Percentiles rank a stretch among this genome's conserved stretches.
These are phyloP conservation scores for Novumbra hubbsi DNA, from an alignment of 2,797 vertebrate genomes.

Conservation along the genomic window DNA sequence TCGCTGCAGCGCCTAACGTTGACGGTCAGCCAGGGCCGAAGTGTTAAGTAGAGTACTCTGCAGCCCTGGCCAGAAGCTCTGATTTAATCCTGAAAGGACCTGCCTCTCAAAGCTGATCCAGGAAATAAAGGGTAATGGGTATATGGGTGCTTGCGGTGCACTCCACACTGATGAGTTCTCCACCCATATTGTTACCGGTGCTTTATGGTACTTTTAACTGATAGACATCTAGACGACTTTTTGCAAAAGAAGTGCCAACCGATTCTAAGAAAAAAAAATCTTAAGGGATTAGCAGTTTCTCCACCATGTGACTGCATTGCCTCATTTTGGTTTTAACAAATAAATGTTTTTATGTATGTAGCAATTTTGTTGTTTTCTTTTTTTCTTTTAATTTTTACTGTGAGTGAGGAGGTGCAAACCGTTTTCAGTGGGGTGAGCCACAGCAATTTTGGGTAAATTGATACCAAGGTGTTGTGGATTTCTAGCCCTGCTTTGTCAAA, in stretches of 20 bases:
- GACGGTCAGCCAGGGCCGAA: conserved; percentile 39
- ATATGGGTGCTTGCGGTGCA: not conserved
- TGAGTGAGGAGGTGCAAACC: not conserved
- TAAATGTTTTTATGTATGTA: not conserved
- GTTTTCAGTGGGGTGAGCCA: not conserved
- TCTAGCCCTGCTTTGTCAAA: too few species aligned
- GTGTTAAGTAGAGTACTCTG: conserved; percentile 32
- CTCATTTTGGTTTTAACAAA: not conserved
- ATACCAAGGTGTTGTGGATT: too few species aligned
- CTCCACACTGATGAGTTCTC: not conserved
- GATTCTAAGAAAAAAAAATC: not conserved
- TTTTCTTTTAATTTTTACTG: not conserved
- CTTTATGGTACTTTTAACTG: not conserved
- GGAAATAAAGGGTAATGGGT: conserved; percentile 28
- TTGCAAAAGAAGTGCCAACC: not conserved
- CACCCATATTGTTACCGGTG: not conserved
- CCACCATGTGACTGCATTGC: not conserved
- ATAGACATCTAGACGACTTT: not conserved
- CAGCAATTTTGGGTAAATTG: not conserved
- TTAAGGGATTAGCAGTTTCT: not conserved
- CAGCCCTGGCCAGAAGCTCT: conserved; percentile 27
- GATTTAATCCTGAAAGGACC: conserved; percentile 45
- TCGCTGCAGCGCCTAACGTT: conserved; percentile 30
- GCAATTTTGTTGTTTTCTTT: not conserved
- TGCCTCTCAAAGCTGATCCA: conserved; percentile 49